A percentile compares a stretch with the other conserved stretches of the same genome.
phyloP scores from a whole-genome alignment of 2,888 invertebrate genomes.

The Tricholauxania praeusta region DNA sequence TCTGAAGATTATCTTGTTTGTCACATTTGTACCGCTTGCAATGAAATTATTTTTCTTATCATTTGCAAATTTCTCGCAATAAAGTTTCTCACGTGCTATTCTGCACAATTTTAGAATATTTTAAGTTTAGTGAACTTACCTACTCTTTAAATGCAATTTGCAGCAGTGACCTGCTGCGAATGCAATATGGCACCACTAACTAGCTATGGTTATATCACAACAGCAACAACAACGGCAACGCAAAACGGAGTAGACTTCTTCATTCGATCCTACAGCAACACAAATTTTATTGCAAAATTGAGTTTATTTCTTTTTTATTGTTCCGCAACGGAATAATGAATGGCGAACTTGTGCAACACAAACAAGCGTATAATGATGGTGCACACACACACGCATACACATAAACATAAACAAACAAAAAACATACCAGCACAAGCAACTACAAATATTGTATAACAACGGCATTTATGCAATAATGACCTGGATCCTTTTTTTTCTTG shows the following conservation, averaged over 20 bases:
- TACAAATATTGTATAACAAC: background rate
- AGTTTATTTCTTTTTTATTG: conserved; percentile 28
- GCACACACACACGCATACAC: background rate
- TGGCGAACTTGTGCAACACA: background rate
- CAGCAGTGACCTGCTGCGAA: too few relatives aligned
- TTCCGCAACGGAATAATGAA: conserved; percentile 14
- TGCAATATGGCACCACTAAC: too few relatives aligned
- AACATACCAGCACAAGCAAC: background rate
- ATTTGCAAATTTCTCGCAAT: too few relatives aligned
- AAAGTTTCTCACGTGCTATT: too few relatives aligned
- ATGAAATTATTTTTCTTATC: too few relatives aligned
- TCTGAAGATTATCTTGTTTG: too few relatives aligned
- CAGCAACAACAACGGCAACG: too few relatives aligned
- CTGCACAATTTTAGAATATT: too few relatives aligned
- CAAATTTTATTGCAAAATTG: conserved; percentile 24
- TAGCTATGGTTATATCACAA: too few relatives aligned
- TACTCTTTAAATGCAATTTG: too few relatives aligned
- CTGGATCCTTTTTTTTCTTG: conserved; percentile 21
- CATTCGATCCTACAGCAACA: background rate
- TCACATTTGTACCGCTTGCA: too few relatives aligned
- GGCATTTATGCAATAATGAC: conserved; percentile 20
- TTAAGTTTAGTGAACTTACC: too few relatives aligned
- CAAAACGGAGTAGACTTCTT: background rate
- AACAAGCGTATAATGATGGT: background rate
- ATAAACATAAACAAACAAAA: background rate